These are phyloP conservation scores for Lithobates sylvaticus DNA, from an alignment of 2,797 vertebrate species.

Conservation along the genomic window DNA sequence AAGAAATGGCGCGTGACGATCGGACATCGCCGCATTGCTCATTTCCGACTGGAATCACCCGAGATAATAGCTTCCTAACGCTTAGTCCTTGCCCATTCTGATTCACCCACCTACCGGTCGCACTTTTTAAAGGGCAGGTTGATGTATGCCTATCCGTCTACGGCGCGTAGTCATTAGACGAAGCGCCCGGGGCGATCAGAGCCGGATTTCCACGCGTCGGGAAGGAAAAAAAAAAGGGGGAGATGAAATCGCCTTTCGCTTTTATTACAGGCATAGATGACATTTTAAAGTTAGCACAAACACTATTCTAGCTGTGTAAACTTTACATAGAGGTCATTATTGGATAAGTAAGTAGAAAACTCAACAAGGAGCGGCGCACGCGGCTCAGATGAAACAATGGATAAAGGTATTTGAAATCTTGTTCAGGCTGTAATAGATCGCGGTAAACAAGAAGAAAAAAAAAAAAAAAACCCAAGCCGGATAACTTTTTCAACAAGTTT, in stretches of 20 bases:
- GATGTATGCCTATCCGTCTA: slow-evolving; percentile 29
- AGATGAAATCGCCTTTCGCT: slow-evolving; percentile 17
- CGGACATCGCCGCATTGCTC: slow-evolving; percentile 48
- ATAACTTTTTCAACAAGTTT: too few relatives aligned
- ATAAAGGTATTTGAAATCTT: slow-evolving; percentile 18
- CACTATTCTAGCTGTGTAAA: slow-evolving; percentile 36
- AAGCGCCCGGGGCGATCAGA: neutral
- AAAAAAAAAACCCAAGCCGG: too few relatives aligned
- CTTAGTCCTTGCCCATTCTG: neutral
- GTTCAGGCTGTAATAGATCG: neutral
- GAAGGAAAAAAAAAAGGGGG: neutral
- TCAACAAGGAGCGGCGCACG: neutral
- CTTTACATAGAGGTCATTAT: slow-evolving; percentile 52
- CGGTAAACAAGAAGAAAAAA: too few relatives aligned
- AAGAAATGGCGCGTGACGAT: slow-evolving; percentile 47
- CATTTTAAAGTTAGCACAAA: slow-evolving; percentile 53
- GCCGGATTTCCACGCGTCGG: slow-evolving; percentile 4
- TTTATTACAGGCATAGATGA: slow-evolving; percentile 40
- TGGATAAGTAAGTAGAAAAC: slow-evolving; percentile 39
- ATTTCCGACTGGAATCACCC: slow-evolving; percentile 51
- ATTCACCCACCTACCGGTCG: slow-evolving; percentile 37
- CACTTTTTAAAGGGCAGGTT: slow-evolving; percentile 47
- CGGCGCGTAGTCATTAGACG: slow-evolving; percentile 3
- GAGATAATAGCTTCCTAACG: slow-evolving; percentile 20
- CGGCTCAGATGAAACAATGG: neutral